Evolutionary conservation across 2,113 vertebrate genomes (phyloP).

Genomic region (Myodes glareolus): DNA sequence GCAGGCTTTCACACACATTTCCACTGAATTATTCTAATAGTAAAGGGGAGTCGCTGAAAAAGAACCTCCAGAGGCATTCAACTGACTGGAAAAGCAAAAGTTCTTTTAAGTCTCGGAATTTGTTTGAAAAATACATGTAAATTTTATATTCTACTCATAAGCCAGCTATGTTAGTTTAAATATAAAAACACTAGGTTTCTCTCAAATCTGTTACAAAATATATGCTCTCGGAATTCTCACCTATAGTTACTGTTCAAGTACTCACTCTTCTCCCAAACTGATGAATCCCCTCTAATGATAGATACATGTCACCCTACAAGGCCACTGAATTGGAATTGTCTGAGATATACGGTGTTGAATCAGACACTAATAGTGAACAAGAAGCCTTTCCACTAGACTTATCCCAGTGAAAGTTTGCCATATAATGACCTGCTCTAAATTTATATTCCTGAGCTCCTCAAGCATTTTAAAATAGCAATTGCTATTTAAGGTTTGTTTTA

Average conservation of each 20-base stretch:
- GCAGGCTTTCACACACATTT: not conserved
- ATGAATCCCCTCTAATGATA: accelerated
- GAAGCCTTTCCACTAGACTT: not conserved
- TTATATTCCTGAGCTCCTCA: not conserved
- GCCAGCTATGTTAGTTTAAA: constrained; percentile 41
- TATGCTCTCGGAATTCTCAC: not conserved
- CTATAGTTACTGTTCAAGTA: accelerated
- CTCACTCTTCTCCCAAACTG: accelerated
- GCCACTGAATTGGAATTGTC: accelerated
- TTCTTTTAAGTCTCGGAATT: constrained; percentile 62
- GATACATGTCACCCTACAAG: not conserved
- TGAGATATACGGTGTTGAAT: not conserved
- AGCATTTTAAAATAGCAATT: constrained; percentile 65
- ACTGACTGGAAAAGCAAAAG: constrained; percentile 2
- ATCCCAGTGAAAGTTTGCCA: not conserved
- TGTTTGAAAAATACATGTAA: constrained; percentile 58
- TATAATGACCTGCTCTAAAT: not conserved
- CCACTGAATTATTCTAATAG: constrained; percentile 65
- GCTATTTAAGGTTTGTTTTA: constrained; percentile 65
- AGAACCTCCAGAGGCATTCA: constrained; percentile 36
- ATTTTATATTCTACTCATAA: constrained; percentile 59
- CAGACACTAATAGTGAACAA: not conserved
- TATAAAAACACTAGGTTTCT: constrained; percentile 19
- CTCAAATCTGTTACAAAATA: constrained; percentile 27
- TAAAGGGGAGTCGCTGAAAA: not conserved